Conservation (phyloP, 2,113 vertebrate species). For the Phyllostomus hastatus region DNA sequence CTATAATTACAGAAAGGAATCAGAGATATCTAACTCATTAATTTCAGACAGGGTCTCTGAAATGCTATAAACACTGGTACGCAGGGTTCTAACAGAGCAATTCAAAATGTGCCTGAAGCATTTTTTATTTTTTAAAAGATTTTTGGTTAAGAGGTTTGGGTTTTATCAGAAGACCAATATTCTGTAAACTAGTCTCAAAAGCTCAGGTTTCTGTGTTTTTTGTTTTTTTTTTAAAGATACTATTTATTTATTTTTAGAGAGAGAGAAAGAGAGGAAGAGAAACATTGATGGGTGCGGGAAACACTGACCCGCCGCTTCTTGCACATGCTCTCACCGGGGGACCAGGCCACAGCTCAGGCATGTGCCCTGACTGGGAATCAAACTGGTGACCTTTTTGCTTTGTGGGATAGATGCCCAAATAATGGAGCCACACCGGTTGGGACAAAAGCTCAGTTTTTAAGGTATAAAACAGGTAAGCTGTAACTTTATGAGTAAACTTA, state of each 20-base stretch:
- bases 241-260: too few species aligned
- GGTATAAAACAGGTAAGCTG: neutral
- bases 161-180: slow-evolving; percentile 30
- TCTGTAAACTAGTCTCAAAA: slow-evolving; percentile 5
- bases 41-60: neutral
- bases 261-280: too few species aligned
- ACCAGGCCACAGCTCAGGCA: too few species aligned
- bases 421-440: too few species aligned
- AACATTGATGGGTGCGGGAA: too few species aligned
- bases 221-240: neutral
- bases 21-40: neutral
- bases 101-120: neutral
- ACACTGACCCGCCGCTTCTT: too few species aligned
- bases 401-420: too few species aligned
- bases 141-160: neutral
- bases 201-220: neutral
- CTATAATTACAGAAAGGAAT: neutral
- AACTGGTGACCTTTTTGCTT: too few species aligned
- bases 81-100: neutral
- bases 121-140: neutral
- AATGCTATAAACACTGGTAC: neutral
- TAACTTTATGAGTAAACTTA: slow-evolving; percentile 21
- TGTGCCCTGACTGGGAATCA: too few species aligned
- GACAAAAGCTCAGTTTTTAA: slow-evolving; percentile 31
- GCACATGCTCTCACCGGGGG: too few species aligned